phyloP scores from a whole-genome alignment of 2,888 invertebrate genomes.

The Cheilosia pagana region DNA sequence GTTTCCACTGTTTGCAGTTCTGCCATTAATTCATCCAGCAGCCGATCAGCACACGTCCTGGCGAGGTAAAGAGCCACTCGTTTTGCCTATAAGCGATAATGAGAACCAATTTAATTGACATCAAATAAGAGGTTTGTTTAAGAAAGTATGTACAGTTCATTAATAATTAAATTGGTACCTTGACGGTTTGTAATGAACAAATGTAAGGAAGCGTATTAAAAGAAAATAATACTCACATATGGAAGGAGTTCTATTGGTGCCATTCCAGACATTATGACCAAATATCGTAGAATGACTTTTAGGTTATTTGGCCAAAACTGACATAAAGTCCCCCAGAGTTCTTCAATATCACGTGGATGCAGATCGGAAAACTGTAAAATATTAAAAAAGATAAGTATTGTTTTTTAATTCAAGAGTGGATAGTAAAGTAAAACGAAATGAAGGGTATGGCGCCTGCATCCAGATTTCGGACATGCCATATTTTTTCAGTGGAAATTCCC shows the following conservation, averaged over 20 bases:
- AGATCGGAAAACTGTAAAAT: constrained; percentile 93
- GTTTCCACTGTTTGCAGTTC: constrained; percentile 99
- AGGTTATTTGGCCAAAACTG: constrained; percentile 98
- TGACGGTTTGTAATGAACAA: neutral
- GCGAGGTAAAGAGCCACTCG: constrained; percentile 97
- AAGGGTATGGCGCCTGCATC: neutral
- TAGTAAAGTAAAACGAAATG: neutral
- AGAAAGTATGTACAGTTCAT: neutral
- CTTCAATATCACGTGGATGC: constrained; percentile 97
- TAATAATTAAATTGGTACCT: constrained; percentile 1
- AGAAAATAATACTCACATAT: constrained; percentile 87
- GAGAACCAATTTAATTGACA: constrained; percentile 39
- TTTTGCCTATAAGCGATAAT: constrained; percentile 89
- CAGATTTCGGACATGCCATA: too few species aligned
- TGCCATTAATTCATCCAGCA: constrained; percentile 98
- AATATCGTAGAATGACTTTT: constrained; percentile 97
- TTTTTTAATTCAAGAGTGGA: neutral
- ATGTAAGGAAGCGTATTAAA: neutral
- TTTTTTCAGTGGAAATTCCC: too few species aligned
- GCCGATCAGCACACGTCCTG: constrained; percentile 94
- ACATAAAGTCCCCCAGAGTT: constrained; percentile 97
- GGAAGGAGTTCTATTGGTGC: constrained; percentile 97
- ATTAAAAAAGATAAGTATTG: neutral
- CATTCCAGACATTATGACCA: constrained; percentile 98
- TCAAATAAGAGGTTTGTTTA: neutral